phyloP scores from a whole-genome alignment of 2,113 vertebrate genomes.

The Fregata magnificens region DNA sequence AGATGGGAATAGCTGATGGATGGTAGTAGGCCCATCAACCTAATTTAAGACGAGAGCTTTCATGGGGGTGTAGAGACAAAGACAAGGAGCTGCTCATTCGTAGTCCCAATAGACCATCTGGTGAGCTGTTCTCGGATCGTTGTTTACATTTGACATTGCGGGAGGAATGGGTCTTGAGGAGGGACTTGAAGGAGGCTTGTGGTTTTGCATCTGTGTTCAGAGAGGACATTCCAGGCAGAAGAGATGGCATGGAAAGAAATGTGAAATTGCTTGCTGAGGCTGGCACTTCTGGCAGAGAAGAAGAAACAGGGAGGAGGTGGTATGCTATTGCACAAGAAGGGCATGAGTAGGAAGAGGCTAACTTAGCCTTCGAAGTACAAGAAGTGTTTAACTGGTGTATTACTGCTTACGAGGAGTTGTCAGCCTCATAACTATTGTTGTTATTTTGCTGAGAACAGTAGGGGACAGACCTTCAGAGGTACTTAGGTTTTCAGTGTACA shows the following conservation, averaged over 20 bases:
- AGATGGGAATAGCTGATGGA: constrained; percentile 8
- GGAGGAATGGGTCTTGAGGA: background rate
- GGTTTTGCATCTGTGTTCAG: constrained; percentile 7
- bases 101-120: background rate
- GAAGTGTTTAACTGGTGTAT: background rate
- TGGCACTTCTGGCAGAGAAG: background rate
- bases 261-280: background rate
- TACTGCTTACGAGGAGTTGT: background rate
- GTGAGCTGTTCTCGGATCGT: background rate
- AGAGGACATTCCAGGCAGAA: background rate
- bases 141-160: background rate
- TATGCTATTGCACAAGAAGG: background rate
- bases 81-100: background rate
- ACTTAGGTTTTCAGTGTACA: background rate
- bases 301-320: background rate
- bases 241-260: background rate
- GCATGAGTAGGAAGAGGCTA: background rate
- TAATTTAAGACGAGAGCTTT: constrained; percentile 40
- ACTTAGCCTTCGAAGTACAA: background rate
- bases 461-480: background rate
- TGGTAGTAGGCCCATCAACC: constrained; percentile 5
- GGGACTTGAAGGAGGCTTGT: background rate
- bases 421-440: background rate
- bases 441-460: background rate
- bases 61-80: constrained; percentile 2